Base-by-base conservation (phyloP, 2,888 invertebrate genomes). In the Drosophila anomalata region DNA sequence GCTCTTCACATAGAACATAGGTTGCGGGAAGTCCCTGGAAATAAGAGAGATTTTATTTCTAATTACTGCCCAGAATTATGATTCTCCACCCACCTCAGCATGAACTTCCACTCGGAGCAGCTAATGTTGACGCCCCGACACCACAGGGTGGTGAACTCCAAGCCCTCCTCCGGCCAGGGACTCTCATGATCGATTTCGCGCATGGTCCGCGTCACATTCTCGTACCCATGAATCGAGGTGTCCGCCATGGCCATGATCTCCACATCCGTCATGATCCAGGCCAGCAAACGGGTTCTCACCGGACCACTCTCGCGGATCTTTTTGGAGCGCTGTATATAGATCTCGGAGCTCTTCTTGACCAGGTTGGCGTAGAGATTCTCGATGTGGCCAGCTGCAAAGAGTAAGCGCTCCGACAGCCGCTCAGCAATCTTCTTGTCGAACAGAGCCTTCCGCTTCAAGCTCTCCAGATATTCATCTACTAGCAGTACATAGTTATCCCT, bases 381-480 rank as follows among this genome's bases (percentile, higher is more conserved):
- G 0, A 97, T 95, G 89, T 97, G 97, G 1, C 95, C 96, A 8
- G 95, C 95, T 0, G 98, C 97, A 8, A 91, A 87, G 78, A 97
- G 94, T 4, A 97, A 92, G 86, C 97, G 96, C 2, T 96, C 95
- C 88, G 96, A 96, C 89, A 95, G 95, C 26, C 98, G 93, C 89
- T 97, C 96, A 14, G 94, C 94, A 17, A 97, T 96, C 93, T 97
- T 98, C 20, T 96, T 95, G 85, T 98, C 98, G 26, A 99, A 93
- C 93, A 98, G 95, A 61, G 96, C 95, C 70, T 96, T 94, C 20
- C 99, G 93, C 89, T 98, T 98, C 84, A 97, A 94, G 88, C 97
- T 97, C 90, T 99, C 99, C 81, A 96, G 95, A 87, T 97, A 97
- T 91, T 99, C 99, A 88, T 99, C 99, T 87, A 97, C 97, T 50